Evolutionary conservation across 2,888 invertebrate genomes (phyloP).

Genomic region (Lingula anatina): DNA sequence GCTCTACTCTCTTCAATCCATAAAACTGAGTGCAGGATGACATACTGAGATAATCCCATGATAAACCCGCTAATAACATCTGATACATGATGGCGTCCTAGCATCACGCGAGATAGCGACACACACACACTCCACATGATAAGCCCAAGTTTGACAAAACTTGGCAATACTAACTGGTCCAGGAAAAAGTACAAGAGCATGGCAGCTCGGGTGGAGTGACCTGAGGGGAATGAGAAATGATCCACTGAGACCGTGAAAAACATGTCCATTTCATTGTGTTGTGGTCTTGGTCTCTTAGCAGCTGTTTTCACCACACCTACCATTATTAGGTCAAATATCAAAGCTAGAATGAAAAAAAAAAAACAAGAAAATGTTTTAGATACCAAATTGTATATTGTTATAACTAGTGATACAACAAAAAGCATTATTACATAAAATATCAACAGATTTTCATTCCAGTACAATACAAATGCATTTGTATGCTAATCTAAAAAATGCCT

Average conservation of each 20-base stretch:
- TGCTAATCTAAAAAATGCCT: no score
- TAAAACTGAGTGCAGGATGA: conserved; percentile 16
- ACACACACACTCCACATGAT: conserved; percentile 72
- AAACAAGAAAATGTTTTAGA: background rate
- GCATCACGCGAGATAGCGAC: conserved; percentile 72
- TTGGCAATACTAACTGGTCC: conserved; percentile 46
- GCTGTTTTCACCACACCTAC: conserved; percentile 74
- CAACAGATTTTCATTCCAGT: no score
- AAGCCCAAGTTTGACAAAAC: conserved; percentile 54
- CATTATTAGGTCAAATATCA: conserved; percentile 73
- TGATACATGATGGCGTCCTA: conserved; percentile 79
- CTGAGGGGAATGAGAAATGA: conserved; percentile 89
- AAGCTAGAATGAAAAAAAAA: conserved; percentile 60
- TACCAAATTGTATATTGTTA: background rate
- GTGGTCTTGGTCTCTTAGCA: conserved; percentile 72
- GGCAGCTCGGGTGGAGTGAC: conserved; percentile 81
- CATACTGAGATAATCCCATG: conserved; percentile 59
- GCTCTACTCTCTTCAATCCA: conserved; percentile 31
- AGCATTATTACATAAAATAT: no score
- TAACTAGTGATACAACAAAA: no score
- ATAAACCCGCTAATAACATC: conserved; percentile 75
- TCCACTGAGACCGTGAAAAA: conserved; percentile 66
- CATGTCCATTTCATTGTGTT: conserved; percentile 64
- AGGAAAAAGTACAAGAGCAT: conserved; percentile 69
- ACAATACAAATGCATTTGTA: no score